A percentile compares a stretch with the other conserved stretches of the same genome.
Evolutionary conservation across 2,797 vertebrate species (phyloP).

Genomic region (Sebastiscus albofasciatus): DNA sequence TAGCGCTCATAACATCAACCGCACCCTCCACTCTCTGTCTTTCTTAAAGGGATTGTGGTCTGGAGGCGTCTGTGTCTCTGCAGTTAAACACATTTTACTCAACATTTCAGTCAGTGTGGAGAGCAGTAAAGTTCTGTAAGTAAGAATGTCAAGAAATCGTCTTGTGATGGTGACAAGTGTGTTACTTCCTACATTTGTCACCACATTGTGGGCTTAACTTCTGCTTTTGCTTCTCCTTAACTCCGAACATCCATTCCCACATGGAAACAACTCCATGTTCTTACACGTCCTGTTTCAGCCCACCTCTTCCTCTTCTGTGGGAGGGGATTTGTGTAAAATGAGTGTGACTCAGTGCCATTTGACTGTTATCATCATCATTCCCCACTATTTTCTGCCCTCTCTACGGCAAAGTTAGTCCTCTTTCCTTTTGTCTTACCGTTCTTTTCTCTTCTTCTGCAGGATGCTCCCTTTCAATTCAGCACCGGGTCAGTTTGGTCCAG

Average conservation of each 20-base stretch:
- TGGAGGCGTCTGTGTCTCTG: neutral
- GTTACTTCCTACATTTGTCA: neutral
- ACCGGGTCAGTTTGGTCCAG: constrained; percentile 81
- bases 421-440: neutral
- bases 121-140: neutral
- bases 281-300: constrained; percentile 9
- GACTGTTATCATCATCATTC: neutral
- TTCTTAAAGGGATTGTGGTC: neutral
- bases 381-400: neutral
- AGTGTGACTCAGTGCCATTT: neutral
- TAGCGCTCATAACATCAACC: neutral
- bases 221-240: constrained; percentile 29
- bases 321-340: neutral
- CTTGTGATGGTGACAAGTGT: neutral
- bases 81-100: neutral
- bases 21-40: neutral
- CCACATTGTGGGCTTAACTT: neutral
- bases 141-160: neutral
- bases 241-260: neutral
- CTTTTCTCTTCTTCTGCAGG: constrained; percentile 52
- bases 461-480: constrained; percentile 79
- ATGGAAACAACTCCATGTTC: neutral
- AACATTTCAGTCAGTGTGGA: neutral
- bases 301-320: neutral
- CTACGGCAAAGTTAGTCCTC: neutral